phyloP scores from a whole-genome alignment of 2,113 vertebrate genomes.

The Ornithorhynchus anatinus region DNA sequence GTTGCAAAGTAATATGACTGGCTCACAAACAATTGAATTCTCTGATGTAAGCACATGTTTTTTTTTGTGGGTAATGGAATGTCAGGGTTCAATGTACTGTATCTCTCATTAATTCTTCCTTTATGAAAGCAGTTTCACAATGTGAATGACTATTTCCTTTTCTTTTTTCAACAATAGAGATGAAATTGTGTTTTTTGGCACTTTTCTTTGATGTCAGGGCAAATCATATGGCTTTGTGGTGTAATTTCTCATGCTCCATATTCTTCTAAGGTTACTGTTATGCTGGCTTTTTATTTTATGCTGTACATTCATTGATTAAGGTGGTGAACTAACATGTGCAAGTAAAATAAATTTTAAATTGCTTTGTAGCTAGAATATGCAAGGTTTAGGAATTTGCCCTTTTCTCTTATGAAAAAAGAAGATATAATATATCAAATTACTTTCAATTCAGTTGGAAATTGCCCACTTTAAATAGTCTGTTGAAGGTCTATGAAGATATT shows the following conservation, averaged over 20 bases:
- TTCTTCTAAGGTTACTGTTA: not conserved
- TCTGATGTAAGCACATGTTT: slow-evolving; percentile 9
- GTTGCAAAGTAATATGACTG: slow-evolving; percentile 26
- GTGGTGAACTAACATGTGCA: not conserved
- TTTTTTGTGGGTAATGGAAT: slow-evolving; percentile 48
- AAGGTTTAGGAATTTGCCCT: not conserved
- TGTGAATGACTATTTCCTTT: slow-evolving; percentile 35
- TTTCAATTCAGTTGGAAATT: no score
- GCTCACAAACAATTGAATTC: slow-evolving; percentile 54
- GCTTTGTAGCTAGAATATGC: not conserved
- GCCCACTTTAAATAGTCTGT: not conserved
- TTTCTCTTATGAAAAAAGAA: not conserved
- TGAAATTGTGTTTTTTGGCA: slow-evolving; percentile 19
- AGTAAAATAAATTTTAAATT: not conserved
- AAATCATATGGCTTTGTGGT: slow-evolving; percentile 32
- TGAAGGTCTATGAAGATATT: not conserved
- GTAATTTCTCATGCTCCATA: not conserved
- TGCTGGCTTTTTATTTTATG: slow-evolving; percentile 17
- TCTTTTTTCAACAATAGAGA: slow-evolving; percentile 27
- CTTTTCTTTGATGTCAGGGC: slow-evolving; percentile 5
- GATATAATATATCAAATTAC: no score
- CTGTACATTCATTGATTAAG: not conserved
- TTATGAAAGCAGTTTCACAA: slow-evolving; percentile 63
- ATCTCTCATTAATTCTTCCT: slow-evolving; percentile 61
- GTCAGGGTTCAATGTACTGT: slow-evolving; percentile 35